These are phyloP conservation scores for Cromileptes altivelis DNA, from an alignment of 2,113 vertebrate genomes.

Conservation along the genomic window DNA sequence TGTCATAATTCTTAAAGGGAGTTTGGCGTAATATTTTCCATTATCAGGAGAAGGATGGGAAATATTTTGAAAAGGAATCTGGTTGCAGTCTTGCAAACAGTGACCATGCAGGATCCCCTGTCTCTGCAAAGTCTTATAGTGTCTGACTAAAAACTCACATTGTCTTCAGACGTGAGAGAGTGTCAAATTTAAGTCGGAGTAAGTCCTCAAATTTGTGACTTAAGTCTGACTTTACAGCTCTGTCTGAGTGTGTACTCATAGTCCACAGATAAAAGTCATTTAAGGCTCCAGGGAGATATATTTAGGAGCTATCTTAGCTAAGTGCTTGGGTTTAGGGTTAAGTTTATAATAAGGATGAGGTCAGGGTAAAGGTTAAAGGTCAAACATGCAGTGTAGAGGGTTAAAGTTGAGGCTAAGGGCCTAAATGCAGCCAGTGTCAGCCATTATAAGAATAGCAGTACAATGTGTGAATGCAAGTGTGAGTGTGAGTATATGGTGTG, in stretches of 20 bases:
- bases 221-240: not conserved
- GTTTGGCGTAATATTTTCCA: no score
- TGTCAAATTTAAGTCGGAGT: no score
- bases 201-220: no score
- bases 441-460: conserved; percentile 7
- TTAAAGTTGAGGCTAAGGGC: conserved; percentile 19
- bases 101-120: no score
- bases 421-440: conserved; percentile 17
- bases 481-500: conserved; percentile 17
- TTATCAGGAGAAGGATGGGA: no score
- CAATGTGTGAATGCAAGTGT: not conserved
- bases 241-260: not conserved
- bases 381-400: conserved; percentile 30
- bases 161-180: no score
- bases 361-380: conserved; percentile 48
- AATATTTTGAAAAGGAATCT: no score
- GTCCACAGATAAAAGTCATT: not conserved
- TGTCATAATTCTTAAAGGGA: no score
- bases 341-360: conserved; percentile 50
- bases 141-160: no score
- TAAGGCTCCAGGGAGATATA: not conserved
- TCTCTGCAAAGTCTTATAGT: no score
- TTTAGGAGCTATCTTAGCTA: conserved; percentile 34
- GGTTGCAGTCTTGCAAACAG: no score
- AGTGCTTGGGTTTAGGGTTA: conserved; percentile 23